Evolutionary conservation across 1,140 invertebrate species (phyloP).

Genomic region (Aphelenchoides besseyi): DNA sequence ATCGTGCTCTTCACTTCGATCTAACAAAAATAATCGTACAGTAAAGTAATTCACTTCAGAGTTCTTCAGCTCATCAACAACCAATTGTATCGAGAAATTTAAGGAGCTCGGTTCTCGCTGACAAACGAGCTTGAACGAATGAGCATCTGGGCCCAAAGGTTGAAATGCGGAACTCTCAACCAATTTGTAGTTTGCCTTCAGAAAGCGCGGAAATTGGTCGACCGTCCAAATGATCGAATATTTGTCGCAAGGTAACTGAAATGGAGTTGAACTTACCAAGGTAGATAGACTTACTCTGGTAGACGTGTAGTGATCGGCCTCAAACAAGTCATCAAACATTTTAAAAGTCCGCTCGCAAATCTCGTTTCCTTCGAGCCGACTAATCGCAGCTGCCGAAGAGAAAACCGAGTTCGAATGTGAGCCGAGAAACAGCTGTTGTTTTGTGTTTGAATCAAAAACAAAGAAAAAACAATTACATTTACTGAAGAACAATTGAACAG

Average conservation of each 20-base stretch:
- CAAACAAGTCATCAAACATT: neutral
- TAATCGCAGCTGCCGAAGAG: no score
- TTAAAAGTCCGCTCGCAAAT: no score
- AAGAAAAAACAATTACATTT: no score
- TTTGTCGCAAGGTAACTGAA: neutral
- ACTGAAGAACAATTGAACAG: no score
- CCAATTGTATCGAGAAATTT: neutral
- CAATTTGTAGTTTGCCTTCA: neutral
- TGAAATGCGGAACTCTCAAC: neutral
- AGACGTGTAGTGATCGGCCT: neutral
- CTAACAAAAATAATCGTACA: constrained; percentile 3
- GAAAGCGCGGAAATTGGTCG: neutral
- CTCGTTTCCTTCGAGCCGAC: no score
- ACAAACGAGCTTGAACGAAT: neutral
- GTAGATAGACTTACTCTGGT: neutral
- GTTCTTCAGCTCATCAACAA: neutral
- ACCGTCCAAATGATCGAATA: constrained; percentile 10
- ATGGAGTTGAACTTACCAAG: neutral
- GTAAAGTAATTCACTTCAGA: neutral
- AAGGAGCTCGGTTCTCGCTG: neutral
- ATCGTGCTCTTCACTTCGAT: neutral
- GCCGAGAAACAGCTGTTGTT: no score
- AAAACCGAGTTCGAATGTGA: no score
- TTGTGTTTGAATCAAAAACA: no score
- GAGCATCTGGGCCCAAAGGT: neutral